phyloP scores from a whole-genome alignment of 2,888 invertebrate species.

The Metallyticus violacea region DNA sequence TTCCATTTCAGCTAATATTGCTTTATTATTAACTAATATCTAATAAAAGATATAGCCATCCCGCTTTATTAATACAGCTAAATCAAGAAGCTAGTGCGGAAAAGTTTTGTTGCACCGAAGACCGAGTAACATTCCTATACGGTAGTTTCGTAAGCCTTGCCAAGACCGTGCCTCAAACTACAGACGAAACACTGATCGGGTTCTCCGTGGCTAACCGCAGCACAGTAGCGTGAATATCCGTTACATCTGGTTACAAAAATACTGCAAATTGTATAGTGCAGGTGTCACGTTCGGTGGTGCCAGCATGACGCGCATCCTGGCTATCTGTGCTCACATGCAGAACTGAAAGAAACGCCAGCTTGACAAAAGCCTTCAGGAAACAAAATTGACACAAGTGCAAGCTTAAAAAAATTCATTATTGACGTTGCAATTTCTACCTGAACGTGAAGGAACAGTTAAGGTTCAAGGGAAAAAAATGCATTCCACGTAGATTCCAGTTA shows the following conservation, averaged over 20 bases:
- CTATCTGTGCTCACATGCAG: not conserved
- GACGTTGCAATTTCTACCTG: too few species aligned
- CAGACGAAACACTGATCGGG: not conserved
- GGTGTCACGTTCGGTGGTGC: not conserved
- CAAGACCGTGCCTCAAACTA: not conserved
- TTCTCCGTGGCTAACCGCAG: not conserved
- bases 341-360: not conserved
- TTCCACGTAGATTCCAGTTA: too few species aligned
- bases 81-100: too few species aligned
- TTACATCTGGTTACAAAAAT: not conserved
- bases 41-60: too few species aligned
- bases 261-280: not conserved
- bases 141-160: not conserved
- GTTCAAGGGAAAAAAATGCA: too few species aligned
- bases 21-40: too few species aligned
- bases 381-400: too few species aligned
- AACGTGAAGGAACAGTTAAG: too few species aligned
- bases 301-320: not conserved
- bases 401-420: too few species aligned
- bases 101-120: not conserved
- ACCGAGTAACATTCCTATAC: not conserved
- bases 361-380: not conserved
- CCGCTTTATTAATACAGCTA: too few species aligned
- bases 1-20: too few species aligned
- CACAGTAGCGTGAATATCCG: not conserved